These are phyloP conservation scores for Spisula subtruncata DNA, from an alignment of 2,888 invertebrate genomes.

Conservation along the genomic window DNA sequence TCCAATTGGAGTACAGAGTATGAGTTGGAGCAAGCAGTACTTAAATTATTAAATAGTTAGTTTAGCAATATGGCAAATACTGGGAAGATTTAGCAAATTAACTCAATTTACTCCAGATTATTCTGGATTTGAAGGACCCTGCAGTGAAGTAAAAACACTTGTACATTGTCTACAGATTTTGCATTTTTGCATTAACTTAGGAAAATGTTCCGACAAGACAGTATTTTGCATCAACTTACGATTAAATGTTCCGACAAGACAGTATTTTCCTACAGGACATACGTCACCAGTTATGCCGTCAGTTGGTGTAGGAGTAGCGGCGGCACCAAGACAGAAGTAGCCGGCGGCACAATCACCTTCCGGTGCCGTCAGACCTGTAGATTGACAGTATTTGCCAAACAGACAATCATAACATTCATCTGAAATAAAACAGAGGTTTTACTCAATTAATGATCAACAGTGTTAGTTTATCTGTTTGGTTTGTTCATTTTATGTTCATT, in stretches of 20 bases:
- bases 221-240: constrained; percentile 56
- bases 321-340: constrained; percentile 80
- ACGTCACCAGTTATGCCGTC: constrained; percentile 83
- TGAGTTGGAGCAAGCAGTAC: too few species aligned
- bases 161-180: too few species aligned
- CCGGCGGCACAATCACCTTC: constrained; percentile 84
- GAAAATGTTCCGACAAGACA: too few species aligned
- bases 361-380: constrained; percentile 79
- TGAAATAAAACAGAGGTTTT: constrained; percentile 44
- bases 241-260: constrained; percentile 77
- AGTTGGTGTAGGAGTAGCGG: constrained; percentile 82
- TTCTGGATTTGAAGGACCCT: too few species aligned
- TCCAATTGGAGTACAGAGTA: too few species aligned
- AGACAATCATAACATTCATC: constrained; percentile 82
- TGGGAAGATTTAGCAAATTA: too few species aligned
- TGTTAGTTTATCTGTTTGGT: background rate
- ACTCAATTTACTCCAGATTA: too few species aligned
- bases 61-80: too few species aligned
- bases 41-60: too few species aligned
- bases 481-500: too few species aligned
- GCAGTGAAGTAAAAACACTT: too few species aligned
- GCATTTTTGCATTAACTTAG: too few species aligned
- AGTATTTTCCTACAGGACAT: constrained; percentile 84
- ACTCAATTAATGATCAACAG: background rate
- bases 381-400: constrained; percentile 82